Conservation (phyloP, 1,140 invertebrate genomes). For the Hirudo medicinalis region DNA sequence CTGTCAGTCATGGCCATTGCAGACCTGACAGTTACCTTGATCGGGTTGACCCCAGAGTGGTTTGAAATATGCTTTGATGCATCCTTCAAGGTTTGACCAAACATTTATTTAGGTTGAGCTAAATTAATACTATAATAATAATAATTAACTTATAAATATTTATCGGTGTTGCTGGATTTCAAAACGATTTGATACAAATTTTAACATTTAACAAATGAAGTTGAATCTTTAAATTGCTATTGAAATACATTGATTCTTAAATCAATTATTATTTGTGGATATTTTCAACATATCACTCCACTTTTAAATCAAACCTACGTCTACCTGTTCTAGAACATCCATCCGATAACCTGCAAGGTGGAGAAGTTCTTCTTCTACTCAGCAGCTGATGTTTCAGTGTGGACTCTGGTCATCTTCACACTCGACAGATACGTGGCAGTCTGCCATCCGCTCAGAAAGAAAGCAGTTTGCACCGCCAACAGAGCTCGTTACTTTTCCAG, state of each 20-base stretch:
- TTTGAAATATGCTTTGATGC: conserved; percentile 5
- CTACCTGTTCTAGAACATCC: background rate
- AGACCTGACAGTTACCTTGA: conserved; percentile 7
- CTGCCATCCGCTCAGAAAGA: conserved; percentile 18
- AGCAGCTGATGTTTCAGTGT: conserved; percentile 19
- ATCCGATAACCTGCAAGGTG: conserved; percentile 22
- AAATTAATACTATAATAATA: too few species aligned
- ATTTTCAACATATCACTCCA: too few species aligned
- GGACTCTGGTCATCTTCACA: conserved; percentile 24
- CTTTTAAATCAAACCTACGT: too few species aligned
- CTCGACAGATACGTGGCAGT: conserved; percentile 25
- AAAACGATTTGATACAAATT: too few species aligned
- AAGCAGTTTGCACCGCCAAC: background rate
- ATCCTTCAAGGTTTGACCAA: background rate
- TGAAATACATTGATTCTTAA: too few species aligned
- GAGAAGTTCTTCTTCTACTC: conserved; percentile 21
- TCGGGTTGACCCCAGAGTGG: conserved; percentile 16
- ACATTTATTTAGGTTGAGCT: too few species aligned
- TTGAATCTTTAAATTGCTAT: too few species aligned
- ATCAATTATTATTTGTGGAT: too few species aligned
- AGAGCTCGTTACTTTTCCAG: background rate
- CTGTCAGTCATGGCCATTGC: conserved; percentile 11
- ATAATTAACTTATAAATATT: too few species aligned
- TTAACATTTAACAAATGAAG: too few species aligned
- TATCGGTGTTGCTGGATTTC: too few species aligned